phyloP scores from a whole-genome alignment of 2,797 vertebrate species.

The Serranus cabrilla region DNA sequence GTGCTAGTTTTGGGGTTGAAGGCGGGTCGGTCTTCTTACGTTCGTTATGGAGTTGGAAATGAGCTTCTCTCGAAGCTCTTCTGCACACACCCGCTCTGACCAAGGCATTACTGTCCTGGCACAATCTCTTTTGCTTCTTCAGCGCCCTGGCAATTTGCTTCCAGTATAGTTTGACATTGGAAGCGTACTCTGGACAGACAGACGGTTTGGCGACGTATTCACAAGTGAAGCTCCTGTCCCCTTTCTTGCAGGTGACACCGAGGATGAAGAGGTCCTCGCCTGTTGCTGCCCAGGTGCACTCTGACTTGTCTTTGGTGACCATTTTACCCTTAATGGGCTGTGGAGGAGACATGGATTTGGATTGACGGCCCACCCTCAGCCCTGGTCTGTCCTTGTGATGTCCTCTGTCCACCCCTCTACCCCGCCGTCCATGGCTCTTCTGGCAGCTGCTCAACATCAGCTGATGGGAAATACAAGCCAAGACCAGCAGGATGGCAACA shows the following conservation, averaged over 20 bases:
- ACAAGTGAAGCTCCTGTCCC: conserved; percentile 80
- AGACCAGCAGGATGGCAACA: conserved; percentile 80
- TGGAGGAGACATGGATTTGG: conserved; percentile 45
- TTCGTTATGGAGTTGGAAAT: conserved; percentile 81
- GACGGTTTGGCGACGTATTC: conserved; percentile 86
- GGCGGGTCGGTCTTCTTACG: not conserved
- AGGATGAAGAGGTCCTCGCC: conserved; percentile 71
- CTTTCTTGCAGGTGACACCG: conserved; percentile 81
- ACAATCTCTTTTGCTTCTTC: conserved; percentile 88
- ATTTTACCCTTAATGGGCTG: conserved; percentile 84
- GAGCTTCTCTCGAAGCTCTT: conserved; percentile 84
- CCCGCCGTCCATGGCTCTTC: conserved; percentile 53
- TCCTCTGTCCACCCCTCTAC: conserved; percentile 52
- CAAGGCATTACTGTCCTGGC: conserved; percentile 77
- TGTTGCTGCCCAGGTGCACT: conserved; percentile 87
- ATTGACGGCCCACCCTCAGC: conserved; percentile 47
- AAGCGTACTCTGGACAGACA: conserved; percentile 81
- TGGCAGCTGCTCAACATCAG: conserved; percentile 77
- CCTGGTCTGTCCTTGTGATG: conserved; percentile 64
- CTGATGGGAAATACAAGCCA: conserved; percentile 81
- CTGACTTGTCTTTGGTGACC: conserved; percentile 83
- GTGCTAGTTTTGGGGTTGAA: conserved; percentile 1
- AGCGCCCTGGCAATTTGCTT: conserved; percentile 89
- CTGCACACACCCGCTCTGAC: conserved; percentile 89
- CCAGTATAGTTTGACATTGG: conserved; percentile 86